A percentile compares a stretch with the other conserved stretches of the same genome.
These are phyloP conservation scores for Venturia canescens DNA, from an alignment of 1,140 invertebrate species.

Conservation along the genomic window DNA sequence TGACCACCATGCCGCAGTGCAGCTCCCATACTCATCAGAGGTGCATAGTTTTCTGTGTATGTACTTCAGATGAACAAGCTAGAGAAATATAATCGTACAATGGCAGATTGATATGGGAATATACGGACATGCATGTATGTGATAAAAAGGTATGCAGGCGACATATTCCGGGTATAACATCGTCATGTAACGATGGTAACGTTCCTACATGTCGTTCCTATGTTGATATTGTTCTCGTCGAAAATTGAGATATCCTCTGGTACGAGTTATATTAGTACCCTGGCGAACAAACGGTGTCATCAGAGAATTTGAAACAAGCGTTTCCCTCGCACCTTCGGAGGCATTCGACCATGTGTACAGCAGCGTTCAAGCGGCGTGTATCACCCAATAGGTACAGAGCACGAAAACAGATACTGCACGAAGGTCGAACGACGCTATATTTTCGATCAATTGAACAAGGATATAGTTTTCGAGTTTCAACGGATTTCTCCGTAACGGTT, in stretches of 20 bases:
- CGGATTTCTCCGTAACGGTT: background rate
- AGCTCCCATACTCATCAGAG: slow-evolving; percentile 5
- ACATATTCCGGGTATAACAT: background rate
- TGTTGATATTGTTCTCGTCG: background rate
- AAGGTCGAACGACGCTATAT: background rate
- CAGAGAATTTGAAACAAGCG: background rate
- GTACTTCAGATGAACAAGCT: background rate
- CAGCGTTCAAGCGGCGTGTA: background rate
- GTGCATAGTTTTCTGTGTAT: background rate
- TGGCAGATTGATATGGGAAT: background rate
- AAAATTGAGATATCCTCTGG: background rate
- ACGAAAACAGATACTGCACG: background rate
- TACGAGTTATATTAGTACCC: background rate
- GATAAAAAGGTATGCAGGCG: background rate
- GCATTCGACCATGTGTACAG: background rate
- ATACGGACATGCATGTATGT: background rate
- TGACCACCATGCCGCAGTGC: slow-evolving; percentile 6
- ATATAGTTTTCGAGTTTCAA: slow-evolving; percentile 2
- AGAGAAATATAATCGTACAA: background rate
- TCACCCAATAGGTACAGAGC: background rate
- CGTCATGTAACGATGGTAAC: background rate
- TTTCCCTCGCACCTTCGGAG: background rate
- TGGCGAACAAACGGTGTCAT: background rate
- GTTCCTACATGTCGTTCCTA: background rate
- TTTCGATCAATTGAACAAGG: background rate